Conservation (phyloP, 37 sponge, comb jelly and placozoan species). For the Beroe ovata region DNA sequence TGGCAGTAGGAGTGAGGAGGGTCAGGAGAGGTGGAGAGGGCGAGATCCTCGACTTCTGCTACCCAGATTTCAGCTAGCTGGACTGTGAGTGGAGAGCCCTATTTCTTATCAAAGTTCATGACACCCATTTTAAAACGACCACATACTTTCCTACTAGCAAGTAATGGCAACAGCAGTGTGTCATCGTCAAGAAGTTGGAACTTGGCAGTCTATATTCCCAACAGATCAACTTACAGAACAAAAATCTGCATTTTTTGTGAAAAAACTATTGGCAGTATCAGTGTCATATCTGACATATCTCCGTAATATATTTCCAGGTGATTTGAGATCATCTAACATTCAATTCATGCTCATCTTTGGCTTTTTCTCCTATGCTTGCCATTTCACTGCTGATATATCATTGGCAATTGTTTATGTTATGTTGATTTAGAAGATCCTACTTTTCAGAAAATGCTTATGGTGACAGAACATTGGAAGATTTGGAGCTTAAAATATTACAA, state of each 20-base stretch:
- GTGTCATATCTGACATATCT: constrained; percentile 70
- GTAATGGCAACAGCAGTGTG: constrained; percentile 65
- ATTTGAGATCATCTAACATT: not conserved
- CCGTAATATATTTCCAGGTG: constrained; percentile 55
- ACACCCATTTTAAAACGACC: too few relatives aligned
- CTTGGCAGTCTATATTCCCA: constrained; percentile 91
- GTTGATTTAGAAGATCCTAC: not conserved
- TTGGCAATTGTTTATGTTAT: not conserved
- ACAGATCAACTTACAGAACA: constrained; percentile 81
- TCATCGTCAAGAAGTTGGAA: constrained; percentile 58
- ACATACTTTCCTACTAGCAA: not conserved
- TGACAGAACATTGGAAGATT: constrained; percentile 82
- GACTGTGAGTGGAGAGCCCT: too few relatives aligned
- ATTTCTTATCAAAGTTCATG: too few relatives aligned
- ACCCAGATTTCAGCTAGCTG: not conserved
- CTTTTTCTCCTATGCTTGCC: too few relatives aligned
- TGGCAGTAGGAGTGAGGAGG: not conserved
- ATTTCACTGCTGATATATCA: not conserved
- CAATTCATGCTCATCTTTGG: not conserved
- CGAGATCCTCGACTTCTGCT: not conserved
- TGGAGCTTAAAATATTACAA: constrained; percentile 86
- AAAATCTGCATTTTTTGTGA: constrained; percentile 94
- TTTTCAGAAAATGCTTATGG: constrained; percentile 91
- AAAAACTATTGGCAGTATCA: constrained; percentile 90
- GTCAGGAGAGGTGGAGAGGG: constrained; percentile 1